Evolutionary conservation across 2,113 vertebrate species (phyloP).

Genomic region (Coregonus clupeaformis): DNA sequence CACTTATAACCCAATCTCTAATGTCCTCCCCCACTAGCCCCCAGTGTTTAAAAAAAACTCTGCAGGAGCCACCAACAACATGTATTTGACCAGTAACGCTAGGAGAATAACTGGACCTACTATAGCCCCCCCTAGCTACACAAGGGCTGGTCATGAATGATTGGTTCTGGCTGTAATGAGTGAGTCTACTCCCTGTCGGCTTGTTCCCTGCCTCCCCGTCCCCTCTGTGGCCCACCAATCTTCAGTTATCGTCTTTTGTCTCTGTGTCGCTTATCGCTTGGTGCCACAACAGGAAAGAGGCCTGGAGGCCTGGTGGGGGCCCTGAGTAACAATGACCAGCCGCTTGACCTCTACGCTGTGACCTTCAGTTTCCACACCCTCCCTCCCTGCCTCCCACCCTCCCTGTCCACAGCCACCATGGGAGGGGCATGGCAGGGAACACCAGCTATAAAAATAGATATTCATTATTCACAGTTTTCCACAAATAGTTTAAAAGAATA

Average conservation of each 20-base stretch:
- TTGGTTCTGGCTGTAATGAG: neutral
- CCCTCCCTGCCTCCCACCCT: too few species aligned
- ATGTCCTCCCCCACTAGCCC: slow-evolving; percentile 44
- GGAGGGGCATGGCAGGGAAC: slow-evolving; percentile 56
- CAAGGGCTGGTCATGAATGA: neutral
- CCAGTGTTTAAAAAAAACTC: too few species aligned
- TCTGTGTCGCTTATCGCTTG: slow-evolving; percentile 84
- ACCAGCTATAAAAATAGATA: slow-evolving; percentile 76
- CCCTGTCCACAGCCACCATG: slow-evolving; percentile 64
- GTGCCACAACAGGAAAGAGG: slow-evolving; percentile 87
- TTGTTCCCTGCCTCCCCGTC: neutral
- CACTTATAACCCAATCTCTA: slow-evolving; percentile 81
- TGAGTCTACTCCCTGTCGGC: neutral
- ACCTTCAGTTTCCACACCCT: slow-evolving; percentile 86
- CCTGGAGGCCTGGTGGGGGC: slow-evolving; percentile 64
- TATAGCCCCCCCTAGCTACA: neutral
- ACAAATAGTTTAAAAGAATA: slow-evolving; percentile 74
- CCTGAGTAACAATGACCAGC: slow-evolving; percentile 85
- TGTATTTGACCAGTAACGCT: neutral
- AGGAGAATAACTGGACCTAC: neutral
- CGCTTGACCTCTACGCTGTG: slow-evolving; percentile 81
- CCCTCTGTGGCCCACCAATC: slow-evolving; percentile 25
- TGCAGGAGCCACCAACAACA: neutral
- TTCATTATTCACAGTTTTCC: slow-evolving; percentile 73
- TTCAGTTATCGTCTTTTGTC: slow-evolving; percentile 92